Percentiles rank a stretch among this genome's conserved stretches.
Conservation (phyloP, 2,113 vertebrate species). For the Odobenus rosmarus region DNA sequence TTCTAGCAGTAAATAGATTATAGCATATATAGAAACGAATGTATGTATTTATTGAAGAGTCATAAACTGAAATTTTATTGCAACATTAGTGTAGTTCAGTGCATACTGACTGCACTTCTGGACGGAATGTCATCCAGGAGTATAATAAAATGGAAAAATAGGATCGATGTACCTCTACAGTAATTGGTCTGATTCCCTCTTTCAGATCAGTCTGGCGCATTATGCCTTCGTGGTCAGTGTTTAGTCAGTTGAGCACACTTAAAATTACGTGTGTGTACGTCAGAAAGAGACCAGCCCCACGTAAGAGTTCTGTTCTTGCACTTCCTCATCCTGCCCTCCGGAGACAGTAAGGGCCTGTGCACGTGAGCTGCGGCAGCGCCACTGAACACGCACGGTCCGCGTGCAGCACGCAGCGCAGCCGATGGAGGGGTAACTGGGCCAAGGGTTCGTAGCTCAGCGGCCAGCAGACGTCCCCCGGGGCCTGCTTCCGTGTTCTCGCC, state of each 20-base stretch:
- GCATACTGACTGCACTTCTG: background rate
- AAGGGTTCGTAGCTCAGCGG: constrained; percentile 56
- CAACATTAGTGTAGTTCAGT: background rate
- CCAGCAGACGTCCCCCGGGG: constrained; percentile 56
- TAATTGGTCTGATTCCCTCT: background rate
- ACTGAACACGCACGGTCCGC: background rate
- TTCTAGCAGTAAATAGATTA: background rate
- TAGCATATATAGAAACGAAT: background rate
- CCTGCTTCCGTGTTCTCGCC: constrained; percentile 32
- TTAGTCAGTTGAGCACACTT: background rate
- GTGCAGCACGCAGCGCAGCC: constrained; percentile 29
- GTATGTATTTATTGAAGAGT: background rate
- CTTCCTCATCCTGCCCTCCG: background rate
- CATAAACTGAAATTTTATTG: constrained; percentile 25
- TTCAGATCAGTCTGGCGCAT: background rate
- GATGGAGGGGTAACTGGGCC: constrained; percentile 51
- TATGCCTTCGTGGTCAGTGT: background rate
- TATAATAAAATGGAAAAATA: constrained; percentile 15
- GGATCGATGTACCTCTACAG: background rate
- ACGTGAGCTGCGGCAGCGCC: background rate
- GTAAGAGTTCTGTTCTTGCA: background rate
- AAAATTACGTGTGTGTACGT: background rate
- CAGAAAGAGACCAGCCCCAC: background rate
- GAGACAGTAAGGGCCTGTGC: background rate
- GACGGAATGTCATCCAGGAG: background rate